These are phyloP conservation scores for Oligia latruncula DNA, from an alignment of 2,888 invertebrate species.

Conservation along the genomic window DNA sequence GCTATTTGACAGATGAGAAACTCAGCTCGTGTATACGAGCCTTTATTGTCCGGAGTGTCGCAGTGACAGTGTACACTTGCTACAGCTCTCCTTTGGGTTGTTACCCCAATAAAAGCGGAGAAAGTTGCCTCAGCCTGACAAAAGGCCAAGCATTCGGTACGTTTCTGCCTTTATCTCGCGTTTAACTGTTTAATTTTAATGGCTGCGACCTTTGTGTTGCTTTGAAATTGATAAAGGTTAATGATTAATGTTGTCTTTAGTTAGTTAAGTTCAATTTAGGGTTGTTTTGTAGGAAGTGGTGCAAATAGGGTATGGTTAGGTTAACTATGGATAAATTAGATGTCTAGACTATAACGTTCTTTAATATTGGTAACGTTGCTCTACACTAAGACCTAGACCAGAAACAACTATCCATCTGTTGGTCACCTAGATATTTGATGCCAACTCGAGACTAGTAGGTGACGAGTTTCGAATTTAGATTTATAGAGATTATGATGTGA, in stretches of 20 bases:
- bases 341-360: neutral
- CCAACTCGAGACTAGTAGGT: neutral
- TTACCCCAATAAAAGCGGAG: constrained; percentile 70
- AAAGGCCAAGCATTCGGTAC: constrained; percentile 63
- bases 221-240: constrained; percentile 27
- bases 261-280: neutral
- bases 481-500: neutral
- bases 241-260: neutral
- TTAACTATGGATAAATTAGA: neutral
- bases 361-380: neutral
- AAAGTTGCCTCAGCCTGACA: constrained; percentile 65
- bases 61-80: constrained; percentile 30
- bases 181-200: constrained; percentile 60
- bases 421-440: neutral
- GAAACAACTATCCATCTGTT: neutral
- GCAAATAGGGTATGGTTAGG: neutral
- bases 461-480: neutral
- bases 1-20: neutral
- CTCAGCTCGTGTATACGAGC: constrained; percentile 18
- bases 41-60: constrained; percentile 21
- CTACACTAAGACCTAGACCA: neutral
- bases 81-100: constrained; percentile 56
- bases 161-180: constrained; percentile 44
- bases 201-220: constrained; percentile 30
- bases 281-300: neutral